Base-by-base conservation (phyloP, 2,797 vertebrate species). In the Alectoris magna region DNA sequence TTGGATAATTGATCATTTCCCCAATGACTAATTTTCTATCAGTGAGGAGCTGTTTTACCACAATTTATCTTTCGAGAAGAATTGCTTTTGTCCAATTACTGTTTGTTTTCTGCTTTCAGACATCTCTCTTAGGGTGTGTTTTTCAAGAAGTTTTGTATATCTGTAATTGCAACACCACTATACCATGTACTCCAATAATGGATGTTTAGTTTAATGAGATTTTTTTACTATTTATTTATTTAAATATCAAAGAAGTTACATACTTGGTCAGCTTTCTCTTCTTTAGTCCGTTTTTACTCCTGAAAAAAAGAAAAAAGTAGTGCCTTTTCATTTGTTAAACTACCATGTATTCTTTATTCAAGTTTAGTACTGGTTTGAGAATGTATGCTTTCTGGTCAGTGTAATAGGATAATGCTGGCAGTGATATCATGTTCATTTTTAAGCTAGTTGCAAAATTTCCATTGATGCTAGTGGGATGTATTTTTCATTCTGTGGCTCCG, bases 271-370 rank as follows among this genome's bases (percentile, higher is more conserved):
- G 97, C 94, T 99, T 99, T 97, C 99, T 98, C 98, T 99, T 99
- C 98, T 99, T 99, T 97, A 99, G 97, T 77, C 99, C 99, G 18
- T 99, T 99, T 98, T 99, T 99, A 98, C 98, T 99, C 99, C 99
- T 99, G 97, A 94, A 97, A 97, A 97, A 97, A 69, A 97, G 94
- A 83, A 82, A 79, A 9, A 21, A 27, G 3, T 1, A 18, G 53
- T 31, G 27, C 10, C 4, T 55, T 91, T 74, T 77, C 17, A 59
- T 36, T 69, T 19, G 36, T 44, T 53, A 36, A 82, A 18, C 9
- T 56, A 10, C 4, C 17, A 7, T 4, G 31, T 4, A 26, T 5
- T 22, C 7, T 91, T 84, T 21, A 22, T 48, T 85, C 43, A 72
- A 69, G 72, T 10, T 48, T 21, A 75, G 11, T 15, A 71, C 17